phyloP scores from a whole-genome alignment of 2,113 vertebrate species.

The Taurulus bubalis region DNA sequence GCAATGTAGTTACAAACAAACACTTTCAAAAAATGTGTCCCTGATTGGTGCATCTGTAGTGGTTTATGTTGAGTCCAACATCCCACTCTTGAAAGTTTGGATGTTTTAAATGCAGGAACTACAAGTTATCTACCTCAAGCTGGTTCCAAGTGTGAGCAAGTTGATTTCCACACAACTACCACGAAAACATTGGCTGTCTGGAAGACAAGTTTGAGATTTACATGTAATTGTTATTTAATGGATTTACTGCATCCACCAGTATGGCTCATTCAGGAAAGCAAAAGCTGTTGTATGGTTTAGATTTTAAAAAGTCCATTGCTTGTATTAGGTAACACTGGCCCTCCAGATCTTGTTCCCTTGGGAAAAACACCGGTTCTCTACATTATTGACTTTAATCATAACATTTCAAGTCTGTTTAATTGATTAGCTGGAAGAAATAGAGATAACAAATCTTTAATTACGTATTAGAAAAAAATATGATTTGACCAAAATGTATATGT shows the following conservation, averaged over 20 bases:
- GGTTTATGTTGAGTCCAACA: background rate
- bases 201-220: background rate
- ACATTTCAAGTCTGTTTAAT: background rate
- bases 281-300: background rate
- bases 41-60: background rate
- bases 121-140: background rate
- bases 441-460: background rate
- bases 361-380: background rate
- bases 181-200: background rate
- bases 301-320: background rate
- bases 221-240: background rate
- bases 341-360: slow-evolving; percentile 11
- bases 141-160: background rate
- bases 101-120: background rate
- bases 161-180: background rate
- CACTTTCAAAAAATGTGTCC: background rate
- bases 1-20: background rate
- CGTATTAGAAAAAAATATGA: background rate
- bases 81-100: background rate
- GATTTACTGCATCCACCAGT: background rate
- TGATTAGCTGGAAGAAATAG: background rate
- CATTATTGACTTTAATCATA: background rate
- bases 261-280: background rate
- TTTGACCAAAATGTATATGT: background rate
- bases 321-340: slow-evolving; percentile 6